Base-by-base conservation (phyloP, 2,888 invertebrate species). In the Acronicta leporina region DNA sequence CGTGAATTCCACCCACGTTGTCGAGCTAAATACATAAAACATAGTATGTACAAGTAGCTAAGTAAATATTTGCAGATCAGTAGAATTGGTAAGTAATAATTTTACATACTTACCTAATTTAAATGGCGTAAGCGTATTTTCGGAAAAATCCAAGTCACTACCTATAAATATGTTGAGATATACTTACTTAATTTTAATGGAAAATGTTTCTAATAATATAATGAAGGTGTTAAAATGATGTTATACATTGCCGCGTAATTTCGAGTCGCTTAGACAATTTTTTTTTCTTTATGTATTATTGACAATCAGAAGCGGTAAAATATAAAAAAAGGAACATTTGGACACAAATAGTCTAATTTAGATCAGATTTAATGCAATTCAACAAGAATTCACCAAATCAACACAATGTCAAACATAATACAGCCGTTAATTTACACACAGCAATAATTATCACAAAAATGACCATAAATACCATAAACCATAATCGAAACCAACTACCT, bases 1-100 rank as follows among this genome's bases (percentile, higher is more conserved):
- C 44, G 46, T 51, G 65, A 60, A 81, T 79, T 80, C 79, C 66
- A 67, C 67, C 71, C 75, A 83, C 79, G 73, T 73, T 55, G 68
- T 45, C 69, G 74, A 65, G 73, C 75, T 58, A 80, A 58, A 79
- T 82, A 78, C 75, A 72, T 80, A 72, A 75, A 48, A 54, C 43
- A 46, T 49, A 52, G 38, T 71, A 61, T 45, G 60, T 46, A 56
- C 66, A 65, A 67, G 77, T 69, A 68, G 68, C 60, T 63, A 35
- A 57, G 71, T 73, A 76, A 77, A 79, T 73, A 77, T 73, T 67
- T 70, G 45, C 59, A 41, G 61, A 61, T 69, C 54, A 68, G 61
- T 64, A 51, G 60, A 53, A 68, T 63, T 56, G 59, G 69, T 75
- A 73, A n/a, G 69, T 65, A 68, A 53, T 66, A 15, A 67, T 56